These are phyloP conservation scores for Numida meleagris DNA, from an alignment of 2,113 vertebrate species.

Conservation along the genomic window DNA sequence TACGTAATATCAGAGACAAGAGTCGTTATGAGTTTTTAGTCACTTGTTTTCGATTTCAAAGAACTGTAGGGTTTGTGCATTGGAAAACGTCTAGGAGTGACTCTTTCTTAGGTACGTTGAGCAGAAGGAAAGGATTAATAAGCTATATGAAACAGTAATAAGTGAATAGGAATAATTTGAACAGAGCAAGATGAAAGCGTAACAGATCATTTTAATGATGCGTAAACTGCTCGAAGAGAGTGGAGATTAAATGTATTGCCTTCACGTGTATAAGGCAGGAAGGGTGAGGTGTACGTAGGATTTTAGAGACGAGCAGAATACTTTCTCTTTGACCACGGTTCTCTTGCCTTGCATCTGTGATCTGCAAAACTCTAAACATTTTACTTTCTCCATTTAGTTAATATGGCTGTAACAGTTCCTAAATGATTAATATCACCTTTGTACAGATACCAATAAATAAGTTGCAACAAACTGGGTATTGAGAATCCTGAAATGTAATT, in stretches of 20 bases:
- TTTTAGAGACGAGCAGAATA: neutral
- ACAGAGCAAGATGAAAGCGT: neutral
- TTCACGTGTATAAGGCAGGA: fast-evolving
- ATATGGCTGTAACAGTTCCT: neutral
- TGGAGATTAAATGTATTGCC: neutral
- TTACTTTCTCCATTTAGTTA: neutral
- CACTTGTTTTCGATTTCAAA: neutral
- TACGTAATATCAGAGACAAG: neutral
- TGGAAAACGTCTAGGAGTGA: neutral
- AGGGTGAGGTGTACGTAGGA: fast-evolving
- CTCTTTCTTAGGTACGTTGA: neutral
- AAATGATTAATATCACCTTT: neutral
- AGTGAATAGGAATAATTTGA: neutral
- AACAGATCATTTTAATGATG: neutral
- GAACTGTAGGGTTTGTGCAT: neutral
- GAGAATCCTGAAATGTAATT: slow-evolving; percentile 15
- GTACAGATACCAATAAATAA: neutral
- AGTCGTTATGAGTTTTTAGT: neutral
- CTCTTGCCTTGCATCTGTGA: neutral
- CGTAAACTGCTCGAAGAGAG: neutral
- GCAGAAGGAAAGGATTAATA: neutral
- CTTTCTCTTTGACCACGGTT: neutral
- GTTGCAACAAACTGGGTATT: neutral
- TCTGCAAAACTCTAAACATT: neutral
- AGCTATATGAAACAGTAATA: neutral